Evolutionary conservation across 2,797 vertebrate species (phyloP), one percentile per base, ranked within the genome.

Genomic region (Artibeus jamaicensis): DNA sequence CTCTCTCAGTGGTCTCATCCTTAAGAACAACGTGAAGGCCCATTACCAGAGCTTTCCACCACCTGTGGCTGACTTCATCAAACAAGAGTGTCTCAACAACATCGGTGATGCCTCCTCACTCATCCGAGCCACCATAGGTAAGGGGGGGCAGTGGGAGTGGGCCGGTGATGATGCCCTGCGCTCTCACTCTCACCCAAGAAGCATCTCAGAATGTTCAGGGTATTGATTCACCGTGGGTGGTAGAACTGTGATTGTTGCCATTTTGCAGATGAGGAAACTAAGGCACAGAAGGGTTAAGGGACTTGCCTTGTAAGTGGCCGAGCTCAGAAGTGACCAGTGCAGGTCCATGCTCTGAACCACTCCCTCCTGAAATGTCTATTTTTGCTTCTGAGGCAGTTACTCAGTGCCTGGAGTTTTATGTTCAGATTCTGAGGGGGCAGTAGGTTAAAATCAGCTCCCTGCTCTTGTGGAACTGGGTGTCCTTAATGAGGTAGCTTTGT

Each of bases 21-120:
- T 99, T 92, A 99, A 99, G 98, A 99, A 99, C 98, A 99, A 99
- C 0, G 99, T 99, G 46, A 99, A 99, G 97, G 99, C 99, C 0
- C 99, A 99, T 96, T 99, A 99, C 98, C 99, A 99, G 99, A 99
- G 99, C 98, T 99, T 99, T 83, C 99, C 99, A 0, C 98, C 99
- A 0, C 99, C 98, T 0, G 99, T 99, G 98, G 99, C 99, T 0
- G 99, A 99, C 96, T 99, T 99, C 98, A 99, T 99, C 98, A 99
- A 99, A 96, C 99, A 99, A 94, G 99, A 99, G 96, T 99, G 99
- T 97, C 99, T 99, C 93, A 99, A 99, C 98, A 99, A 99, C 98
- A 99, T 99, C 0, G 99, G 99, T 1, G 99, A 99, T 11, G 99
- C 99, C 1, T 99, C 99, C 0, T 99, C 99, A 0, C 99, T 99